Percentiles rank a stretch among this genome's conserved stretches.
phyloP scores from a whole-genome alignment of 2,113 vertebrate species.

The Malurus elegans region DNA sequence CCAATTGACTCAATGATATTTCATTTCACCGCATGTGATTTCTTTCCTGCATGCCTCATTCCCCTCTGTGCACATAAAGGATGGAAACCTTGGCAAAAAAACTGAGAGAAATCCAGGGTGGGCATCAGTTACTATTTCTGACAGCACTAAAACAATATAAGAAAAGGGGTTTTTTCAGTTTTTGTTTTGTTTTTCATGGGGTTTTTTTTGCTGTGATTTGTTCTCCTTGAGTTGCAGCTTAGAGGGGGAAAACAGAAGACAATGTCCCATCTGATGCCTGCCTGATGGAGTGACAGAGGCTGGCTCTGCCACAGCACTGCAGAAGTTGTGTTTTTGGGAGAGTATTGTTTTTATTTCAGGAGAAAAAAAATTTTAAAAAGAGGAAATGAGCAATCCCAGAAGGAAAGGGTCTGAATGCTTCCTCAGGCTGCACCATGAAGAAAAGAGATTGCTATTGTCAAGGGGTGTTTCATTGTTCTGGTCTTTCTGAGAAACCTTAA shows the following conservation, averaged over 20 bases:
- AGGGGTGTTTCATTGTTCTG: background rate
- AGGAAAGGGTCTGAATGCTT: slow-evolving; percentile 25
- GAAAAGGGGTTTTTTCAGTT: background rate
- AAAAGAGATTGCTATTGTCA: slow-evolving; percentile 13
- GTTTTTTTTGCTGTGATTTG: background rate
- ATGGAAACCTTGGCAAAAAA: background rate
- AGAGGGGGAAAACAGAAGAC: background rate
- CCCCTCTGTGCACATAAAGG: background rate
- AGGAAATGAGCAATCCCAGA: slow-evolving; percentile 44
- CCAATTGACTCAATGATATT: background rate
- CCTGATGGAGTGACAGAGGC: background rate
- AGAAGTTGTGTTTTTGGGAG: background rate
- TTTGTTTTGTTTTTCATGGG: background rate
- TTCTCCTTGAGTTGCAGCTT: background rate
- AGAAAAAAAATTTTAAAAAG: background rate
- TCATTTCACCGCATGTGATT: background rate
- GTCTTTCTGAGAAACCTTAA: slow-evolving; percentile 21
- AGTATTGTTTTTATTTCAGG: background rate
- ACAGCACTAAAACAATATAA: background rate
- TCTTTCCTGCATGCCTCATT: background rate
- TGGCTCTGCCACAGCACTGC: background rate
- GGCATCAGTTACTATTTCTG: background rate
- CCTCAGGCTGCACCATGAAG: background rate
- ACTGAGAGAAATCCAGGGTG: background rate
- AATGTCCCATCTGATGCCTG: background rate